Percentiles rank a stretch among this genome's conserved stretches.
Conservation (phyloP, 2,797 vertebrate species). For the Liasis olivaceus region DNA sequence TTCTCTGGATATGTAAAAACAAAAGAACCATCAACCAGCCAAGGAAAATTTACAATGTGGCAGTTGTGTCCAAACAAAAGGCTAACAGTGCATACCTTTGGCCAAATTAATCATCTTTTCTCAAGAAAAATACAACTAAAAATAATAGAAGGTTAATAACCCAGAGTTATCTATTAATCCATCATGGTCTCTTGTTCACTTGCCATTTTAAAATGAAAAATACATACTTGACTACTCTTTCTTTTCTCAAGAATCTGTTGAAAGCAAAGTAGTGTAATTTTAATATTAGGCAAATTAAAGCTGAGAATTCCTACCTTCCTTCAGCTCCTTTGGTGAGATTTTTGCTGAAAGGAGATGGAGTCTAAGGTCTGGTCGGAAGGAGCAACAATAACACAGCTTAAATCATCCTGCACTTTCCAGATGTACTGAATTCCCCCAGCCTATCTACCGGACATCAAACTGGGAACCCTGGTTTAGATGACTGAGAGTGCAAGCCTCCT, state of each 20-base stretch:
- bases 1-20: not conserved
- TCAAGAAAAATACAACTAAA: too few relatives aligned
- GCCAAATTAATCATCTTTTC: accelerated
- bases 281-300: not conserved
- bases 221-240: not conserved
- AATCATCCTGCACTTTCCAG: too few relatives aligned
- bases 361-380: not conserved
- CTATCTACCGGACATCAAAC: not conserved
- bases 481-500: not conserved
- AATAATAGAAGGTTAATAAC: not conserved
- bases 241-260: not conserved
- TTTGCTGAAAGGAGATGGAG: not conserved
- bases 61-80: not conserved
- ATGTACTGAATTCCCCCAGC: not conserved
- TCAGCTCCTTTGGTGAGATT: not conserved
- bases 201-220: not conserved
- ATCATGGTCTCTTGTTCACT: not conserved
- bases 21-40: not conserved
- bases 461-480: too few relatives aligned
- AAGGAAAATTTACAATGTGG: too few relatives aligned
- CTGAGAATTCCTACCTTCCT: not conserved
- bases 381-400: too few relatives aligned
- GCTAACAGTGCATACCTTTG: not conserved
- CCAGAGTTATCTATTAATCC: not conserved
- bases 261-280: not conserved